phyloP scores from a whole-genome alignment of 2,797 vertebrate genomes.

The Neopelma chrysocephalum region DNA sequence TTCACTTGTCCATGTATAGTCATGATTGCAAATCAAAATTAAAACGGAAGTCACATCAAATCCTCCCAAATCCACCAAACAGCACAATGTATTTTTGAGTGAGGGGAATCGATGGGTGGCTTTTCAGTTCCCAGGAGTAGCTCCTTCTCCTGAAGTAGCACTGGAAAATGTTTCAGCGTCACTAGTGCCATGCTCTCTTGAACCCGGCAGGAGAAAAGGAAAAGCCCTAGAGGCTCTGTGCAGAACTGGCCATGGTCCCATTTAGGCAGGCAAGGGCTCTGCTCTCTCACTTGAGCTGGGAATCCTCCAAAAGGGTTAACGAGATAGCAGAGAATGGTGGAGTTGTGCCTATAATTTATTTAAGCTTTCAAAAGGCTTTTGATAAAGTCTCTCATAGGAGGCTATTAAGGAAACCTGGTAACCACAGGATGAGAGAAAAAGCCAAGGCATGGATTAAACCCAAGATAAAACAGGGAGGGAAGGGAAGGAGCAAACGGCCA shows the following conservation, averaged over 20 bases:
- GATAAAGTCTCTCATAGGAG: conserved; percentile 54
- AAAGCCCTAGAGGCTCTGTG: neutral
- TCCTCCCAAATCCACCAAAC: neutral
- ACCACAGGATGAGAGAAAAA: conserved; percentile 50
- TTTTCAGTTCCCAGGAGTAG: neutral
- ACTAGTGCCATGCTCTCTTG: neutral
- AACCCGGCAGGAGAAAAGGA: rapidly evolving
- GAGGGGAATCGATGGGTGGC: neutral
- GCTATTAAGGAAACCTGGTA: conserved; percentile 59
- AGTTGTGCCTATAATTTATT: conserved; percentile 42
- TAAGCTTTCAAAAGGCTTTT: conserved; percentile 62
- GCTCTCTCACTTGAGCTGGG: neutral
- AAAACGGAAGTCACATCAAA: neutral
- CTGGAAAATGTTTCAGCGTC: neutral
- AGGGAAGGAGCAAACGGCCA: neutral
- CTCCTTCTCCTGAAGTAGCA: neutral
- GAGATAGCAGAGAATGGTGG: neutral
- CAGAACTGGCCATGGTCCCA: rapidly evolving
- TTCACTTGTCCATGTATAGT: neutral
- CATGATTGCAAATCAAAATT: neutral
- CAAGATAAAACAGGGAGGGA: neutral
- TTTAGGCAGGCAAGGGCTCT: neutral
- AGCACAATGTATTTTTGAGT: neutral
- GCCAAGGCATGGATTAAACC: conserved; percentile 41
- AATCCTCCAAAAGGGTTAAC: conserved; percentile 38